These are phyloP conservation scores for Leuctra nigra DNA, from an alignment of 2,888 invertebrate genomes.

Conservation along the genomic window DNA sequence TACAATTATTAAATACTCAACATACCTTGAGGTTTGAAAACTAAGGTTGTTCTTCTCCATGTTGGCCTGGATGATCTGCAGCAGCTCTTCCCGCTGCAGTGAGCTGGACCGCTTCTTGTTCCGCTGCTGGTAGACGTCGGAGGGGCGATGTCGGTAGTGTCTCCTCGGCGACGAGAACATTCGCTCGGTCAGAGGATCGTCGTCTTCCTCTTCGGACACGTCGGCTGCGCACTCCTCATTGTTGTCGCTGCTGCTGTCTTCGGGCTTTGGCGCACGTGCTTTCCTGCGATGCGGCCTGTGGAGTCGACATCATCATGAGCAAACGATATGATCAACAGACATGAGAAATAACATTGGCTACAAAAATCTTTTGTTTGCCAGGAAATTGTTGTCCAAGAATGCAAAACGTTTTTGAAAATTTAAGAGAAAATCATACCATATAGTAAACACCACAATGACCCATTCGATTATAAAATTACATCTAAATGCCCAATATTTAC, in stretches of 20 bases:
- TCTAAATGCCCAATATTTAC: no score
- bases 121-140: slow-evolving; percentile 37
- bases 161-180: slow-evolving; percentile 8
- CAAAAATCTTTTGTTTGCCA: no score
- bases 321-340: no score
- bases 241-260: slow-evolving; percentile 38
- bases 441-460: no score
- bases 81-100: slow-evolving; percentile 71
- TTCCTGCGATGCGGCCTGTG: slow-evolving; percentile 14
- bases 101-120: slow-evolving; percentile 62
- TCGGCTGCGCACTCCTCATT: slow-evolving; percentile 39
- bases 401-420: no score
- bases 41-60: slow-evolving; percentile 86
- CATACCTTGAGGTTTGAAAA: slow-evolving; percentile 74
- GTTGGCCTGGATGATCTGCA: slow-evolving; percentile 82
- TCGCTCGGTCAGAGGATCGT: slow-evolving; percentile 25
- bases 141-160: neutral
- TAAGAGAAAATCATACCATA: no score
- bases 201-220: slow-evolving; percentile 33
- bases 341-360: no score
- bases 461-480: no score
- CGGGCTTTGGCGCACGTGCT: no score
- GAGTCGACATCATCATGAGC: no score
- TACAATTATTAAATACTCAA: no score
- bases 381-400: no score